Percentiles rank a stretch among this genome's conserved stretches.
phyloP scores from a whole-genome alignment of 2,797 vertebrate species.

The Fratercula arctica region DNA sequence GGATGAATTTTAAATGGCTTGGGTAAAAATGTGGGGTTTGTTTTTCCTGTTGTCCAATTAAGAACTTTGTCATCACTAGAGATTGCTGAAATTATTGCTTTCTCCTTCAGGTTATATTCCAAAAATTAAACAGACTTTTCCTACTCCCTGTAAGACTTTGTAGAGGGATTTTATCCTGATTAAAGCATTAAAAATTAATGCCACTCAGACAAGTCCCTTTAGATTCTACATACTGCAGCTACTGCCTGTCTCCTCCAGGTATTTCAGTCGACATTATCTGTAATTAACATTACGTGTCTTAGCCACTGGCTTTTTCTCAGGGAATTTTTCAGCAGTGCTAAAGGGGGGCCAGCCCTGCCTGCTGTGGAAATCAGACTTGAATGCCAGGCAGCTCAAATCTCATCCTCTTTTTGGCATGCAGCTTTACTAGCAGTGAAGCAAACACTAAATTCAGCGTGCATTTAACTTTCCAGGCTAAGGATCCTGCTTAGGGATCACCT shows the following conservation, averaged over 20 bases:
- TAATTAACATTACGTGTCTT: slow-evolving; percentile 10
- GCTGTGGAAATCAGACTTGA: not conserved
- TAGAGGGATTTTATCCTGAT: slow-evolving; percentile 50
- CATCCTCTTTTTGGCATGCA: not conserved
- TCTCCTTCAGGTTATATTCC: slow-evolving; percentile 16
- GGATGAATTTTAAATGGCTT: not conserved
- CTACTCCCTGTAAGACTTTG: slow-evolving; percentile 7
- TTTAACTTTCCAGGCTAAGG: not conserved
- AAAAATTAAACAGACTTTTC: slow-evolving; percentile 43
- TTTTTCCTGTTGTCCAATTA: not conserved
- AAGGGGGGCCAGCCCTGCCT: not conserved
- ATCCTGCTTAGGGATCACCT: not conserved
- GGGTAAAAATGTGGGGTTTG: not conserved
- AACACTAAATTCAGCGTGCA: not conserved
- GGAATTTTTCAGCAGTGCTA: not conserved
- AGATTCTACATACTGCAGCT: slow-evolving; percentile 19
- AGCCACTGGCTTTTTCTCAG: not conserved
- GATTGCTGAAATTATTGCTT: not conserved
- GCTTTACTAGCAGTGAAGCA: not conserved
- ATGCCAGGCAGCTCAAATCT: not conserved
- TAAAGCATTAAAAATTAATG: slow-evolving; percentile 59
- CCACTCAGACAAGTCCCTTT: slow-evolving; percentile 24
- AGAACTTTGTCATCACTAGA: not conserved
- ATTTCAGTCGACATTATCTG: not conserved
- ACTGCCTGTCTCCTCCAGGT: slow-evolving; percentile 34